These are phyloP conservation scores for Propsilocerus akamusi DNA, from an alignment of 1,140 invertebrate species.

Conservation along the genomic window DNA sequence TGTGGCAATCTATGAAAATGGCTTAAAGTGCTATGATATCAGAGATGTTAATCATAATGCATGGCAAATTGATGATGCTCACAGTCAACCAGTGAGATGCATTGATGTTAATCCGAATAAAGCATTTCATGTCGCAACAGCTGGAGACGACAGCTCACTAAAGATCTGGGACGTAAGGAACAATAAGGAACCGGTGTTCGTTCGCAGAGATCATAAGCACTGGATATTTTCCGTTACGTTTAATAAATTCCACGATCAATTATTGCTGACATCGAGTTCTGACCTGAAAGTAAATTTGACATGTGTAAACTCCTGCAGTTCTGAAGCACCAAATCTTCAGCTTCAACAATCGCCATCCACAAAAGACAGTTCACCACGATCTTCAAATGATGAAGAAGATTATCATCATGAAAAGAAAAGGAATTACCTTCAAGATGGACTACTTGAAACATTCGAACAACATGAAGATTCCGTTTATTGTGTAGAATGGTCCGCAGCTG, in stretches of 20 bases:
- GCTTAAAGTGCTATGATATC: slow-evolving; percentile 75
- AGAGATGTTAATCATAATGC: slow-evolving; percentile 44
- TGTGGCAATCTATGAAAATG: slow-evolving; percentile 63
- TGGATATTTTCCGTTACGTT: slow-evolving; percentile 92
- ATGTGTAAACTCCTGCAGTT: slow-evolving; percentile 72
- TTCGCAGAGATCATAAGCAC: slow-evolving; percentile 80
- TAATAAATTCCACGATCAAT: slow-evolving; percentile 92
- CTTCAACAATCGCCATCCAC: slow-evolving; percentile 27
- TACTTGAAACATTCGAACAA: slow-evolving; percentile 79
- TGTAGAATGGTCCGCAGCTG: slow-evolving; percentile 88
- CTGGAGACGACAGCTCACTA: slow-evolving; percentile 84
- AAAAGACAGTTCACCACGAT: slow-evolving; percentile 17
- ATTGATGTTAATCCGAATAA: slow-evolving; percentile 94
- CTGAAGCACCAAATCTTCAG: slow-evolving; percentile 38
- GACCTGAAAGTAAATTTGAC: slow-evolving; percentile 81
- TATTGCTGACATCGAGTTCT: slow-evolving; percentile 86
- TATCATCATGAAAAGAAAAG: slow-evolving; percentile 5
- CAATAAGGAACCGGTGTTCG: slow-evolving; percentile 53
- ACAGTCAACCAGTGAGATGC: slow-evolving; percentile 74
- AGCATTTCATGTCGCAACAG: slow-evolving; percentile 82
- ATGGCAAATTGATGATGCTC: slow-evolving; percentile 73
- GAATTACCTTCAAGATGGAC: slow-evolving; percentile 52
- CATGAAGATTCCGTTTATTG: slow-evolving; percentile 97
- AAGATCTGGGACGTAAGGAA: slow-evolving; percentile 94
- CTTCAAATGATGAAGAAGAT: slow-evolving; percentile 13